Base-by-base conservation (phyloP, 2,888 invertebrate genomes). In the Melieria crassipennis region DNA sequence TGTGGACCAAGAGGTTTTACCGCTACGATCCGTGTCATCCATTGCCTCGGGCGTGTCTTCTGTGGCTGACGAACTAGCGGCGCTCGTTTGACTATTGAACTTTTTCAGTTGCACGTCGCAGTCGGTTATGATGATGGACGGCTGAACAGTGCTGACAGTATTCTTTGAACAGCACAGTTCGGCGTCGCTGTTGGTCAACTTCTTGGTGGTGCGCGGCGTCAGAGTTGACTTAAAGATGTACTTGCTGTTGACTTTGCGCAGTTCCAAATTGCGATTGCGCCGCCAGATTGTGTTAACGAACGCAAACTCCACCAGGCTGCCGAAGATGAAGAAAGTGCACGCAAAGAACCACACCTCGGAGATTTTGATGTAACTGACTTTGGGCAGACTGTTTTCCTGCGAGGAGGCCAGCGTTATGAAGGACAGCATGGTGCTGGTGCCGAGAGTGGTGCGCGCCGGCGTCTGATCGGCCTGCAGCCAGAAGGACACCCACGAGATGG, bases 261-360 rank as follows among this genome's bases (percentile, higher is more conserved):
- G 75, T 72, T 86, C 82, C 61, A 87, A 78, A 65, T 83, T 85
- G 63, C 84, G 82, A 92, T 92, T 94, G 83, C 95, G 89, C 69
- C 95, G 89, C 91, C 94, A 95, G 80, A 95, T 95, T 7, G 94
- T 94, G 83, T 95, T 95, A 55, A 95, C 95, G 79, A 95, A 95
- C 5, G 95, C 95, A 80, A 95, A 95, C 84, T 95, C 95, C 0
- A 94, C 93, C 80, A 95, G 90, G 5, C 94, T 94, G 13, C 93
- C 92, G 84, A 95, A 95, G 77, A 95, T 93, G 82, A 95, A 95
- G 66, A 92, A 91, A 5, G 92, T 93, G 81, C 95, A 95, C 2
- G 92, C 94, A 58, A 96, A 88, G 84, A 95, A 95, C 95, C 95
- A 96, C 74, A 95, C 92, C 86, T 96, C 95, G 74, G 94, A 94